Evolutionary conservation across 2,113 vertebrate genomes (phyloP), one percentile per base, ranked within the genome.

Genomic region (Platichthys flesus): DNA sequence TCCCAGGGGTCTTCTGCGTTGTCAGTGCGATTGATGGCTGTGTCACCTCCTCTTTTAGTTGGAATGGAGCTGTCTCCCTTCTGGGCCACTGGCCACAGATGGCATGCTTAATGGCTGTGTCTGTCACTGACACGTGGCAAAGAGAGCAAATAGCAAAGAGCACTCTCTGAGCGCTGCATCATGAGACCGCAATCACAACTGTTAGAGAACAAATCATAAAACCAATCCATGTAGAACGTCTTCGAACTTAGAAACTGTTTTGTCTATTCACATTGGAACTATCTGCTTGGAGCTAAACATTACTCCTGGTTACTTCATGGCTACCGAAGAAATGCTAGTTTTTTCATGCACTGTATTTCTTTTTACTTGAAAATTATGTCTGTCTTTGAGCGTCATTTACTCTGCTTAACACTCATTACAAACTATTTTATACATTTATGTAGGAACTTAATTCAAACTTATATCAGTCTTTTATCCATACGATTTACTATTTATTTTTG

Each of bases 51-150:
- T 74, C 65, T 83, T 77, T 69, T n/a, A 62, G 73, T 61, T 20
- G 47, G 16, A 60, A 57, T 55, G 35, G 73, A 37, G 63, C 55
- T 59, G 71, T 57, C 58, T 73, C 78, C 74, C 77, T 84, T 86
- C 83, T 79, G 56, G 83, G 67, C 83, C 88, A 67, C 71, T 85
- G 86, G 84, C 83, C 82, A 85, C 92, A 94, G 92, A 91, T 92
- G 89, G 93, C 82, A 68, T 45, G 18, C 66, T 81, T 93, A 92
- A 93, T 85, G 82, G 82, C 75, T 67, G 55, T 71, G 90, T 90
- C 83, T 85, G 84, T 92, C 90, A 90, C 82, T 81, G 88, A 88
- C 83, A 81, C 56, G 79, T 59, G 66, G 82, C 64, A 66, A 67
- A 70, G 42, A 54, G 47, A 78, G 71, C 61, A 83, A 78, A 58